A percentile compares a stretch with the other conserved stretches of the same genome.
These are phyloP conservation scores for Microtus pennsylvanicus DNA, from an alignment of 2,113 vertebrate species.

Conservation along the genomic window DNA sequence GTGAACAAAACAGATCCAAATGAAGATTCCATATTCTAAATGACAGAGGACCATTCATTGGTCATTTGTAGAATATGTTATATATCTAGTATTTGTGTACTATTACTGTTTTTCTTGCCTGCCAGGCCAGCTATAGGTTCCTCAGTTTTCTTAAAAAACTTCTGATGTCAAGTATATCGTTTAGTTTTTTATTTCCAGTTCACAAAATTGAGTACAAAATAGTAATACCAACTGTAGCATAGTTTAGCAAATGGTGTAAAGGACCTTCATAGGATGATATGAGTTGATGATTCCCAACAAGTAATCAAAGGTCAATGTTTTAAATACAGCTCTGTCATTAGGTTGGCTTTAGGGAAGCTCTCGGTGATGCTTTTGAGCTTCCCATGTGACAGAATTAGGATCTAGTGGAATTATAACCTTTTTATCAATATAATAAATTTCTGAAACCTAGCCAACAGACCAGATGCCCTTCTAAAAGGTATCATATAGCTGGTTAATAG, in stretches of 20 bases:
- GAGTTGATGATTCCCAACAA: not conserved
- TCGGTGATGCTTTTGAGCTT: not conserved
- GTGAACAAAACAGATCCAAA: not conserved
- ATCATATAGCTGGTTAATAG: not conserved
- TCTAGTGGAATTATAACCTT: not conserved
- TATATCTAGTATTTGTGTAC: not conserved
- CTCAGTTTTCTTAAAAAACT: not conserved
- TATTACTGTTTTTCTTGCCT: not conserved
- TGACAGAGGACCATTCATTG: not conserved
- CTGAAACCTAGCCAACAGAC: not conserved
- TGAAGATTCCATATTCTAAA: not conserved
- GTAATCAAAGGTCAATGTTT: not conserved
- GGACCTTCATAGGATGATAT: not conserved
- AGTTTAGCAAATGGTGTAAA: not conserved
- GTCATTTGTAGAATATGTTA: not conserved
- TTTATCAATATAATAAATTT: constrained; percentile 1
- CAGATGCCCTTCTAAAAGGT: constrained; percentile 21
- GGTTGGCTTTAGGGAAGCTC: not conserved
- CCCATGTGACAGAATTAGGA: not conserved
- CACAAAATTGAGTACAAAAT: not conserved
- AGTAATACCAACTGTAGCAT: not conserved
- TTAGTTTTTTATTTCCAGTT: not conserved
- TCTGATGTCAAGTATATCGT: not conserved
- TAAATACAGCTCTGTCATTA: not conserved
- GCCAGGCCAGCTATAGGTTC: not conserved